phyloP scores from a whole-genome alignment of 1,140 invertebrate genomes.

The Drosophila repleta region DNA sequence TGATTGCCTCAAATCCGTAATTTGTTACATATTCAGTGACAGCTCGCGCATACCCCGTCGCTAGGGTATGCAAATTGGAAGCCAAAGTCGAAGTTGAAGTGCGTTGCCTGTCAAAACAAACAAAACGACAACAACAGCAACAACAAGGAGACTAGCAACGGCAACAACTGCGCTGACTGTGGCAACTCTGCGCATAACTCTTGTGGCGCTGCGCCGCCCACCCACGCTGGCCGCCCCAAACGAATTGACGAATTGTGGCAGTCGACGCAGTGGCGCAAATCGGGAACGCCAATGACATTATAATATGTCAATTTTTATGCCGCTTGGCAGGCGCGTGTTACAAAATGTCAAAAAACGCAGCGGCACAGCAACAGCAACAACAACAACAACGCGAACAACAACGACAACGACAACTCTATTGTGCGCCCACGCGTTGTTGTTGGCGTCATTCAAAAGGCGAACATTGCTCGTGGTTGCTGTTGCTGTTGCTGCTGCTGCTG shows the following conservation, averaged over 20 bases:
- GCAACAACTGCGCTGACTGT: conserved; percentile 26
- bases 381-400: conserved; percentile 9
- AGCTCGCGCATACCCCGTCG: not conserved
- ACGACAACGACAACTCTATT: conserved; percentile 74
- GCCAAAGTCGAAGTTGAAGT: conserved; percentile 34
- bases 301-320: conserved; percentile 83
- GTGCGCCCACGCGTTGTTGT: conserved; percentile 68
- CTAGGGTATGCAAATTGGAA: conserved; percentile 24
- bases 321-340: conserved; percentile 79
- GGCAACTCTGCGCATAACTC: conserved; percentile 29
- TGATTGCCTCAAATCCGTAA: not conserved
- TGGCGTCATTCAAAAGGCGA: conserved; percentile 52
- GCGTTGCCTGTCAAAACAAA: conserved; percentile 52
- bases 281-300: conserved; percentile 80
- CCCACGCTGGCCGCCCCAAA: conserved; percentile 61
- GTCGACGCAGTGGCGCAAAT: conserved; percentile 79
- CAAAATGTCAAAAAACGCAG: conserved; percentile 80
- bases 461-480: conserved; percentile 35
- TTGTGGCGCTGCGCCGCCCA: conserved; percentile 52
- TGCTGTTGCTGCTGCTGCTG: conserved; percentile 9
- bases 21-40: not conserved
- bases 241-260: conserved; percentile 61
- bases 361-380: conserved; percentile 45
- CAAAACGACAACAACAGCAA: conserved; percentile 58
- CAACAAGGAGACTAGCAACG: conserved; percentile 29